phyloP scores from a whole-genome alignment of 2,113 vertebrate genomes.

The Brachirus orientalis region DNA sequence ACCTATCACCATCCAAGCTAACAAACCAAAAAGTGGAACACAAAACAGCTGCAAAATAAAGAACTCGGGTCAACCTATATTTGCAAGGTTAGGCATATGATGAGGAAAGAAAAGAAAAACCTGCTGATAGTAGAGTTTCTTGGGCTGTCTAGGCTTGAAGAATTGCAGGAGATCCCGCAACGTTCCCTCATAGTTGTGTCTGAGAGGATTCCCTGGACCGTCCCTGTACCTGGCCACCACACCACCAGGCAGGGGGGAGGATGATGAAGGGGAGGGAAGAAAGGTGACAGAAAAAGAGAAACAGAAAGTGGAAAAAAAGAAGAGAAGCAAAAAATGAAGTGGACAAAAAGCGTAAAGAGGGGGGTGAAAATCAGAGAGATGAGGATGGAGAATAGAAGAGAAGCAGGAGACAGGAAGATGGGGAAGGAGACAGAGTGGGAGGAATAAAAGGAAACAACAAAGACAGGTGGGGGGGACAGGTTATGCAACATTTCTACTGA shows the following conservation, averaged over 20 bases:
- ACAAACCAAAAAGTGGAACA: too few species aligned
- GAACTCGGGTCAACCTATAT: too few species aligned
- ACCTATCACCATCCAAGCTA: too few species aligned
- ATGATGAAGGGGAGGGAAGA: conserved; percentile 35
- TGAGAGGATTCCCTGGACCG: conserved; percentile 99
- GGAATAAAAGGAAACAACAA: conserved; percentile 73
- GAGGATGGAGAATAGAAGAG: conserved; percentile 1
- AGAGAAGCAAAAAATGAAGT: neutral
- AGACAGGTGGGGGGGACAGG: conserved; percentile 79
- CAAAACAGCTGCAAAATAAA: too few species aligned
- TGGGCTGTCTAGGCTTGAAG: conserved; percentile 98
- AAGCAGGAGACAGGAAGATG: neutral
- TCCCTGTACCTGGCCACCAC: conserved; percentile 92
- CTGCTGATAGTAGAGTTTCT: conserved; percentile 99
- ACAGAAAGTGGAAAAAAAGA: neutral
- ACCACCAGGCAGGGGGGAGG: conserved; percentile 78
- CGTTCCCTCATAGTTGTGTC: conserved; percentile 99
- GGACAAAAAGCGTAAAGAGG: conserved; percentile 1
- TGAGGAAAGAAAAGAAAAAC: conserved; percentile 70
- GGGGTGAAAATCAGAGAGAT: neutral
- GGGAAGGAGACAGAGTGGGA: conserved; percentile 47
- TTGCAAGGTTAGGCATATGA: too few species aligned
- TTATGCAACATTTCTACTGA: conserved; percentile 75
- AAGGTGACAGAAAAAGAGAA: conserved; percentile 7
- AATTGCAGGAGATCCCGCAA: conserved; percentile 98